A percentile compares a stretch with the other conserved stretches of the same genome.
phyloP scores from a whole-genome alignment of 2,113 vertebrate genomes.

The Grus americana region DNA sequence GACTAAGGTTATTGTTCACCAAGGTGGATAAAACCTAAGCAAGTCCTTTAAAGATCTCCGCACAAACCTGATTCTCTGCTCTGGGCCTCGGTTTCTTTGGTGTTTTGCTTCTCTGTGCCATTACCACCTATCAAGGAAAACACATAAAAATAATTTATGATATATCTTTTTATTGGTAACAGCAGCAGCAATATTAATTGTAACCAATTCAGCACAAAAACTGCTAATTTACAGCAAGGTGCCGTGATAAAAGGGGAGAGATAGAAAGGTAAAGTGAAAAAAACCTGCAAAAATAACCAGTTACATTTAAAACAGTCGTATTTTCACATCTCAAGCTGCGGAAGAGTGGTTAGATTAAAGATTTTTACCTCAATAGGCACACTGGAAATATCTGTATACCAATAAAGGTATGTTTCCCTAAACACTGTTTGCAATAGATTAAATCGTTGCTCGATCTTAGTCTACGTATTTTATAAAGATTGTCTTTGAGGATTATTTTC shows the following conservation, averaged over 20 bases:
- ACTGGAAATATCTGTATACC: background rate
- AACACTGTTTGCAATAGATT: background rate
- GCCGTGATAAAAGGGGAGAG: background rate
- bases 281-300: background rate
- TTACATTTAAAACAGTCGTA: background rate
- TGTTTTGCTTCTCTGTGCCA: constrained; percentile 18
- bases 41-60: constrained; percentile 38
- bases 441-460: background rate
- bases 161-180: constrained; percentile 35
- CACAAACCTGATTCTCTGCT: constrained; percentile 73
- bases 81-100: constrained; percentile 32
- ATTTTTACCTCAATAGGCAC: constrained; percentile 13
- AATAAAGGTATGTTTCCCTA: background rate
- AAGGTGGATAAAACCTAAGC: constrained; percentile 30
- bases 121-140: constrained; percentile 67
- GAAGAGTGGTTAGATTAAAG: background rate
- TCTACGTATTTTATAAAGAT: background rate
- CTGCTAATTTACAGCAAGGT: background rate
- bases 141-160: constrained; percentile 38
- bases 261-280: constrained; percentile 29
- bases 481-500: background rate
- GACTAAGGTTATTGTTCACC: constrained; percentile 47
- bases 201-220: constrained; percentile 25
- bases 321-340: background rate
- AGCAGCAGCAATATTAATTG: constrained; percentile 54